Evolutionary conservation across 2,113 vertebrate genomes (phyloP), one percentile per base, ranked within the genome.

Genomic region (Cichladusa arquata): DNA sequence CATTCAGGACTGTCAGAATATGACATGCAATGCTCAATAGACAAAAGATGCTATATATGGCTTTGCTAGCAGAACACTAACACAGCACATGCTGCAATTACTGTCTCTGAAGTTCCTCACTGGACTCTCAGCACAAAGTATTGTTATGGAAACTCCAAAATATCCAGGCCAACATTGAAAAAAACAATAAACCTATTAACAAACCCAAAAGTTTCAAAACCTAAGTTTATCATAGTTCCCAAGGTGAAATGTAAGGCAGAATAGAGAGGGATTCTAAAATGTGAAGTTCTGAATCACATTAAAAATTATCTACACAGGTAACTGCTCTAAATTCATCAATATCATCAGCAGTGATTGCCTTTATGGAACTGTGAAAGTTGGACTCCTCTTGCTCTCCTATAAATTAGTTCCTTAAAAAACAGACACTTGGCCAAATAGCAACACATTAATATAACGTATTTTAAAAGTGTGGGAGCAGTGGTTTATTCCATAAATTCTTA

Each of bases 11-110:
- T 45, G 14, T 42, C 61, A 72, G 38, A 85, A 50, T 45, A n/a
- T 11, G 19, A 48, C 36, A 56, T 2, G 8, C 4, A 40, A 12
- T 0, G 2, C 33, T 36, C 58, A 17, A n/a, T 3, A 83, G n/a
- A 73, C 33, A 79, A 74, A 89, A 69, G 33, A 60, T 60, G 40
- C 19, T 56, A 33, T 22, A 31, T 44, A 56, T 14, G 31, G 44
- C 45, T 92, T 84, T 89, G 36, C 20, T 56, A 54, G 51, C 19
- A 62, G 56, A 69, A 57, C 50, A 33, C 16, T 76, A 34, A 38
- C 15, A 44, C 15, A 66, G 29, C 26, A 54, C 29, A 29, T 3
- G 12, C 38, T 89, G 50, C 60, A 86, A 8, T 33, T 74, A 58
- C 22, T 62, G 51, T 23, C 36, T 66, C 64, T 47, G 34, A 38